phyloP scores from a whole-genome alignment of 2,113 vertebrate genomes.

The Nothobranchius kuhntae region DNA sequence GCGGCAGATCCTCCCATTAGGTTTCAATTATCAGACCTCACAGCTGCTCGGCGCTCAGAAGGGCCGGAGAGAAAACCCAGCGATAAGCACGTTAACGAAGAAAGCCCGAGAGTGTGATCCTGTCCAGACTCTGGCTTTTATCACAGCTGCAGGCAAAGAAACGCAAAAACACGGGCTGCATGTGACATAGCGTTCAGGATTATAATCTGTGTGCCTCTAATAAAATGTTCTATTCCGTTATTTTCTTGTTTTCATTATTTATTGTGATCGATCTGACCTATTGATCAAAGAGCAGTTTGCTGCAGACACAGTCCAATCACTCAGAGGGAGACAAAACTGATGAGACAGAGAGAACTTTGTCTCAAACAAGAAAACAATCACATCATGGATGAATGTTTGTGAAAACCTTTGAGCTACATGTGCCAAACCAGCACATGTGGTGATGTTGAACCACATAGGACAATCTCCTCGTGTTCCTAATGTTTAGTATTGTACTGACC shows the following conservation, averaged over 20 bases:
- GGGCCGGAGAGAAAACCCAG: conserved; percentile 51
- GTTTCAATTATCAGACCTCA: conserved; percentile 66
- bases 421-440: too few relatives aligned
- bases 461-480: too few relatives aligned
- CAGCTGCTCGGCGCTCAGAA: conserved; percentile 49
- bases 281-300: background rate
- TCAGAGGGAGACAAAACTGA: background rate
- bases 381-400: too few relatives aligned
- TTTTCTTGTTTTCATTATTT: background rate
- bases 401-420: too few relatives aligned
- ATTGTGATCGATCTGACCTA: background rate
- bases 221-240: background rate
- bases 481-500: too few relatives aligned
- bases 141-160: conserved; percentile 33
- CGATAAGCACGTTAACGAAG: conserved; percentile 63
- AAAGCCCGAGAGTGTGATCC: conserved; percentile 25
- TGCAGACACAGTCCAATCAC: background rate
- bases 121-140: conserved; percentile 26
- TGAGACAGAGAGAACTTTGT: background rate
- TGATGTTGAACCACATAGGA: too few relatives aligned
- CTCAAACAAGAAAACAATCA: too few relatives aligned
- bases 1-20: conserved; percentile 55
- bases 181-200: background rate
- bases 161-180: conserved; percentile 10
- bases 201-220: too few relatives aligned